A percentile compares a stretch with the other conserved stretches of the same genome.
Evolutionary conservation across 2,113 vertebrate genomes (phyloP).

Genomic region (Erinaceus europaeus): DNA sequence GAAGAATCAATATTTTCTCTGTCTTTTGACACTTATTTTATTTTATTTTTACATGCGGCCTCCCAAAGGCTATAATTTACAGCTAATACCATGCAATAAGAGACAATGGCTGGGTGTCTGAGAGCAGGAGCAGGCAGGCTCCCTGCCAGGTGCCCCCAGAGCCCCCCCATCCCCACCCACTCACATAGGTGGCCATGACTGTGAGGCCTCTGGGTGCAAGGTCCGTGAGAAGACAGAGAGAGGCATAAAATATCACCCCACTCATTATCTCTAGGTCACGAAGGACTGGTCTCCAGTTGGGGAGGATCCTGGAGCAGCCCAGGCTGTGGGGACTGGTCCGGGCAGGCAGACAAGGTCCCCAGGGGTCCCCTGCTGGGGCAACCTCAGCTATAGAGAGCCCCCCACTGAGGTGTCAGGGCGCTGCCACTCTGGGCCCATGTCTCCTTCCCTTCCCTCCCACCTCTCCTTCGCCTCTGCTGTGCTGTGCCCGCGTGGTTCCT

Average conservation of each 20-base stretch:
- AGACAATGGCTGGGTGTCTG: slow-evolving; percentile 82
- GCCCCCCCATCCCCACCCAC: neutral
- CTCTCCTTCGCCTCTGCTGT: neutral
- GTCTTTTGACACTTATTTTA: slow-evolving; percentile 84
- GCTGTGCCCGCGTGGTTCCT: slow-evolving; percentile 61
- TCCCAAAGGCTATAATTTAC: slow-evolving; percentile 85
- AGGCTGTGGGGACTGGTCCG: neutral
- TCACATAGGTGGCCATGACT: slow-evolving; percentile 20
- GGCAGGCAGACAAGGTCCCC: neutral
- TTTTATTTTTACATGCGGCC: slow-evolving; percentile 84
- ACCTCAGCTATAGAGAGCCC: neutral
- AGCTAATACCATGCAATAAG: slow-evolving; percentile 85
- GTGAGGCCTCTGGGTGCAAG: slow-evolving; percentile 8
- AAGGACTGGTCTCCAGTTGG: neutral
- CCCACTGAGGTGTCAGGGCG: neutral
- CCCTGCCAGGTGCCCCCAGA: slow-evolving; percentile 71
- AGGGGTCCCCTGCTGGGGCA: neutral
- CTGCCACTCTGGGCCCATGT: neutral
- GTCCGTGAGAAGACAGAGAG: neutral
- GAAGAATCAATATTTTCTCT: slow-evolving; percentile 83
- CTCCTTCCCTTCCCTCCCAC: neutral
- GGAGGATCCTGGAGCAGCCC: neutral
- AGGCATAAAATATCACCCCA: neutral
- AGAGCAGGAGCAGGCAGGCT: slow-evolving; percentile 77
- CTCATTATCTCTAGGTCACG: neutral